Base-by-base conservation (phyloP, 2,113 vertebrate species). In the Cheilinus undulatus region DNA sequence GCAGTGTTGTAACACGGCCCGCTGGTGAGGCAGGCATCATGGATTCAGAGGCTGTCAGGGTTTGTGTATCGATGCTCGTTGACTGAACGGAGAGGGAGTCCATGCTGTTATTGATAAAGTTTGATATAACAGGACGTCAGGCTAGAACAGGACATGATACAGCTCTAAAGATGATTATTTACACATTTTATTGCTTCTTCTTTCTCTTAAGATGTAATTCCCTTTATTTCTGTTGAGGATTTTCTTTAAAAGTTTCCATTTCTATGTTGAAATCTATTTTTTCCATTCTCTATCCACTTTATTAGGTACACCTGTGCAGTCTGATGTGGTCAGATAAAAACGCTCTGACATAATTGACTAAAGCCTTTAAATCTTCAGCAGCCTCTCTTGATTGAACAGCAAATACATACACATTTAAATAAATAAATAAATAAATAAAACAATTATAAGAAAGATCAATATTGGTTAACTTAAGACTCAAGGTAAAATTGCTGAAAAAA, bases 1-100 rank as follows among this genome's bases (percentile, higher is more conserved):
- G 81, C 86, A 85, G 88, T 48, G 83, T 88, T 84, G 71, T 78
- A 80, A 65, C 87, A 61, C 68, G 42, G 59, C 62, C 64, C 49
- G 42, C 52, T 59, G 40, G 67, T 59, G 73, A 76, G 53, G 78
- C 58, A 62, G 61, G 54, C 71, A 50, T 68, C 67, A 34, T 5
- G 72, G 74, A 68, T 68, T 73, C 71, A 60, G 52, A 83, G 76
- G 66, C 76, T 72, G 60, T 70, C 24, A 30, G 50, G 28, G 22
- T 65, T 76, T 50, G 26, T 51, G 24, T 27, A 17, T 87, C 63
- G 42, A 70, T 65, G 59, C 51, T 28, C 12, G 10, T 53, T n/a
- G n/a, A n/a, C 61, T 70, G 67, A 73, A 67, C 54, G 58, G 40
- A 14, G 32, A 46, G 75, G 27, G 48, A 46, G 65, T 62, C 59